Evolutionary conservation across 2,888 invertebrate species (phyloP).

Genomic region (Pocota personata): DNA sequence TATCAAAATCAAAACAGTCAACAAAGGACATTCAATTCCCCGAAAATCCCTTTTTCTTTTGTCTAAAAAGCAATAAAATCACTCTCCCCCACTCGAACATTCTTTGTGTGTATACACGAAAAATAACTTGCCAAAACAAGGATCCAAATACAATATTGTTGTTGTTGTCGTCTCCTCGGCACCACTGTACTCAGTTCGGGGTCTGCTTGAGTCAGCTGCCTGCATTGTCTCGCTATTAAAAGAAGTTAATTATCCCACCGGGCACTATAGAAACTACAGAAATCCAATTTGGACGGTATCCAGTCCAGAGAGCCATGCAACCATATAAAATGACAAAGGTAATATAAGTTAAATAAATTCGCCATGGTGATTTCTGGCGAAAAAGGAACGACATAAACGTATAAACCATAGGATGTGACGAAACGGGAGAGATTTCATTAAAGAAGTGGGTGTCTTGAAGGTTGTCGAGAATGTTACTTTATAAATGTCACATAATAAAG

Average conservation of each 20-base stretch:
- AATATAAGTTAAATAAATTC: conserved; percentile 14
- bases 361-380: background rate
- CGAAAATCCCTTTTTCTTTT: background rate
- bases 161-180: background rate
- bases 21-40: background rate
- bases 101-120: background rate
- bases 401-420: background rate
- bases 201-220: background rate
- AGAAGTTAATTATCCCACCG: conserved; percentile 36
- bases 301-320: background rate
- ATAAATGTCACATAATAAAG: conserved; percentile 12
- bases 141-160: background rate
- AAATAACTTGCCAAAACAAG: background rate
- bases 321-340: conserved; percentile 29
- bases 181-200: background rate
- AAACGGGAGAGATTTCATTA: background rate
- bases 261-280: conserved; percentile 3
- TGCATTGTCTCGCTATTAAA: conserved; percentile 9
- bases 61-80: background rate
- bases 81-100: background rate
- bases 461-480: conserved; percentile 7
- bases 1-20: background rate
- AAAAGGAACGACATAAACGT: background rate
- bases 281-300: background rate
- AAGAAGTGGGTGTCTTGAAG: background rate